A percentile compares a stretch with the other conserved stretches of the same genome.
phyloP scores from a whole-genome alignment of 2,888 invertebrate species.

The Periphyllus acericola region DNA sequence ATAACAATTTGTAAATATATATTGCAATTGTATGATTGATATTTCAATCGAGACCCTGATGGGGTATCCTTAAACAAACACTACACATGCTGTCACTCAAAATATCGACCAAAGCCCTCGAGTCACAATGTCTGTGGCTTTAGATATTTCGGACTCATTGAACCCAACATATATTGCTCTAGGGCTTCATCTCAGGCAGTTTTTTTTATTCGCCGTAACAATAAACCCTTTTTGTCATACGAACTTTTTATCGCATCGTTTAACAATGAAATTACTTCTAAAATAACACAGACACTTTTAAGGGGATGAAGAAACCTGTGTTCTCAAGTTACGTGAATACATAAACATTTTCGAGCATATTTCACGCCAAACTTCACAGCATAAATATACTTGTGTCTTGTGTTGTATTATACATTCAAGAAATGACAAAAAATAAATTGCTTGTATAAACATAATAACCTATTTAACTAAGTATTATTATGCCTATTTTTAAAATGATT shows the following conservation, averaged over 20 bases:
- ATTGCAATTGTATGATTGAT: not conserved
- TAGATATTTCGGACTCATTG: slow-evolving; percentile 41
- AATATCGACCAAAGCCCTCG: slow-evolving; percentile 46
- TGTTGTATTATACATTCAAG: not conserved
- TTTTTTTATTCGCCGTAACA: slow-evolving; percentile 39
- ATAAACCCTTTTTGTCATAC: slow-evolving; percentile 45
- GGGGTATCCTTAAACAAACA: slow-evolving; percentile 12
- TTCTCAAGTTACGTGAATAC: slow-evolving; percentile 52
- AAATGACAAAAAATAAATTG: not conserved
- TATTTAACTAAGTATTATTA: not conserved
- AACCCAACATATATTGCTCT: slow-evolving; percentile 30
- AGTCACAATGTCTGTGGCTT: slow-evolving; percentile 30
- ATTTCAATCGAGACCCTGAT: slow-evolving; percentile 16
- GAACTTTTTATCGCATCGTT: slow-evolving; percentile 58
- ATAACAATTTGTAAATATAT: not conserved
- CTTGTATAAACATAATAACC: not conserved
- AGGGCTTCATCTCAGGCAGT: slow-evolving; percentile 39
- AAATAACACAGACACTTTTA: slow-evolving; percentile 59
- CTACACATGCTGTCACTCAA: slow-evolving; percentile 29
- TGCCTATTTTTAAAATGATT: not conserved
- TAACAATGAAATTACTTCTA: slow-evolving; percentile 59
- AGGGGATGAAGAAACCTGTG: slow-evolving; percentile 33
- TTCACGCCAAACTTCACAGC: slow-evolving; percentile 30
- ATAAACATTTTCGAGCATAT: slow-evolving; percentile 40
- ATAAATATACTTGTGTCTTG: not conserved